Percentiles rank a stretch among this genome's conserved stretches.
phyloP scores from a whole-genome alignment of 2,797 vertebrate genomes.

The Pampus argenteus region DNA sequence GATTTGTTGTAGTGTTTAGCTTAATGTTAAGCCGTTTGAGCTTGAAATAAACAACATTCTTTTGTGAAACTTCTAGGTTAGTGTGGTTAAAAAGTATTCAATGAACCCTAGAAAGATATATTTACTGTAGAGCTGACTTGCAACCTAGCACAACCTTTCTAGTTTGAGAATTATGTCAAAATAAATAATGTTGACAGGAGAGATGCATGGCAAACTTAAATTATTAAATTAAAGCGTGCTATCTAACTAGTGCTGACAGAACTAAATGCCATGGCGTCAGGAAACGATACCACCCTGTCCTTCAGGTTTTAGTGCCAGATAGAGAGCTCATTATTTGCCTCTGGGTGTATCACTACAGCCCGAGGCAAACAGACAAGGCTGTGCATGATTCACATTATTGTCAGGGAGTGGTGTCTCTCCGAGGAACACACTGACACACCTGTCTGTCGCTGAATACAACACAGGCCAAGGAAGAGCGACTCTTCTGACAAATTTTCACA shows the following conservation, averaged over 20 bases:
- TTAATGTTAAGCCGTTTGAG: conserved; percentile 11
- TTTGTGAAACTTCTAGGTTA: conserved; percentile 1
- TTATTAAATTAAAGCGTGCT: conserved; percentile 50
- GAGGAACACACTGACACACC: conserved; percentile 41
- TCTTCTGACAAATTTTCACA: conserved; percentile 22
- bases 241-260: conserved; percentile 69
- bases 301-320: conserved; percentile 74
- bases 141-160: conserved; percentile 1
- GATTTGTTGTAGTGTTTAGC: conserved; percentile 25
- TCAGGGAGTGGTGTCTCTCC: conserved; percentile 71
- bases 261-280: conserved; percentile 64
- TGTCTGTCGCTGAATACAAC: conserved; percentile 54
- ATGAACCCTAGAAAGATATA: background rate
- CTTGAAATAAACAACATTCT: conserved; percentile 8
- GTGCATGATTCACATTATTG: conserved; percentile 76
- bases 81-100: background rate
- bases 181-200: conserved; percentile 41
- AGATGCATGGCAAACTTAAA: conserved; percentile 39
- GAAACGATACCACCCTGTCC: conserved; percentile 67
- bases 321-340: conserved; percentile 72
- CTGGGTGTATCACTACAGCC: conserved; percentile 55
- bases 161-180: conserved; percentile 19
- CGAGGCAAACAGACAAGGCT: conserved; percentile 71
- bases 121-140: background rate
- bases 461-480: no score